Evolutionary conservation across 2,888 invertebrate genomes (phyloP).

Genomic region (Sceliomorpha sp.): DNA sequence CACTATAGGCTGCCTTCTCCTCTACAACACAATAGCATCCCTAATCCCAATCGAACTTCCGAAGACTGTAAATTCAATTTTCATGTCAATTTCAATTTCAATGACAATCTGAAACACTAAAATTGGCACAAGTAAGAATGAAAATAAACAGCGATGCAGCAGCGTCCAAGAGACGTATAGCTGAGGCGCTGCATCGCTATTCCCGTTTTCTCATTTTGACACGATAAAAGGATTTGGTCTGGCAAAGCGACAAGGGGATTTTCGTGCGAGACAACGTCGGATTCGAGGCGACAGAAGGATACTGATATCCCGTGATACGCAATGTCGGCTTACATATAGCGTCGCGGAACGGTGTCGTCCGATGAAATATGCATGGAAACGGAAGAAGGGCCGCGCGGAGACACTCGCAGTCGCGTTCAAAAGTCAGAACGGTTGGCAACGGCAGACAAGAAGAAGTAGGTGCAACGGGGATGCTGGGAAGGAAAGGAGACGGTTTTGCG

Average conservation of each 20-base stretch:
- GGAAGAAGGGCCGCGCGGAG: conserved; percentile 42
- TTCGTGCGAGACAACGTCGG: conserved; percentile 34
- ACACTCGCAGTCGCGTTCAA: conserved; percentile 24
- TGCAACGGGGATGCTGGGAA: conserved; percentile 47
- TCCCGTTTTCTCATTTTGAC: too few relatives aligned
- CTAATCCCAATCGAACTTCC: too few relatives aligned
- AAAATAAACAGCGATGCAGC: too few relatives aligned
- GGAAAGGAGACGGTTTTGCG: conserved; percentile 49
- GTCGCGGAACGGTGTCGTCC: conserved; percentile 41
- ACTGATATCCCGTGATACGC: conserved; percentile 32
- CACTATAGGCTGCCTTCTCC: too few relatives aligned
- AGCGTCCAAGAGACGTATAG: too few relatives aligned
- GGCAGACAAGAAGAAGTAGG: conserved; percentile 28
- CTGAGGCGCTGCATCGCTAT: too few relatives aligned
- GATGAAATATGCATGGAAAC: conserved; percentile 52
- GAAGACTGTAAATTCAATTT: too few relatives aligned
- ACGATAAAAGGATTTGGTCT: conserved; percentile 33
- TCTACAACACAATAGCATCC: too few relatives aligned
- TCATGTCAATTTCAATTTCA: too few relatives aligned
- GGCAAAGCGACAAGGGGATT: conserved; percentile 40
- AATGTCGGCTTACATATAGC: conserved; percentile 17
- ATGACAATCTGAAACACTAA: too few relatives aligned
- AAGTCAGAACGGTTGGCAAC: conserved; percentile 29
- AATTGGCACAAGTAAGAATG: too few relatives aligned
- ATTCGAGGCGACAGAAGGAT: conserved; percentile 41